Base-by-base conservation (phyloP, 2,888 invertebrate genomes). In the Cheilosia vulpina region DNA sequence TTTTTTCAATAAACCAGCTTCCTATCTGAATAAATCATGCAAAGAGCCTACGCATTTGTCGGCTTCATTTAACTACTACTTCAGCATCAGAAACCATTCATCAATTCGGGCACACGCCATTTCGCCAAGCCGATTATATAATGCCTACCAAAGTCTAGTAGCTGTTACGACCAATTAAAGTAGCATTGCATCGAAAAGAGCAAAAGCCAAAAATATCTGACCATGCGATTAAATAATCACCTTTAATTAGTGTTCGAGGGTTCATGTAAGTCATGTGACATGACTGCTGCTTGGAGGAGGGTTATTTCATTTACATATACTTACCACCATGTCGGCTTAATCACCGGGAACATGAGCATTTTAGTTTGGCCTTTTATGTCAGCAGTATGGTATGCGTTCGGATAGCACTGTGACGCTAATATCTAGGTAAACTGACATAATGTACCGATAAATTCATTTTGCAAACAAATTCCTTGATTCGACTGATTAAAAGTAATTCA, bases 151-250 rank as follows among this genome's bases (percentile, higher is more conserved):
- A 63, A 34, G 47, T 63, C 63, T 31, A 45, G 31, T 21, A 38
- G 24, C 69, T 68, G 34, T 50, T 34, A 65, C 21, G 43, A 41
- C 62, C 60, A 50, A 47, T 68, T 24, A 55, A 38, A 24, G 6
- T 50, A 11, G 19, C 9, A n/a, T 15, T 13, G 52, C 21, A 21
- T 21, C 11, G 13, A 50, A 50, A 21, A 52, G 15, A 52, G 24
- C 21, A 24, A 24, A 52, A 13, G 52, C 52, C 65, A 66, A 60
- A 66, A 60, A 65, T 55, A 58, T 55, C 71, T 82, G 81, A 63
- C 43, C 81, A 82, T 52, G 81, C 76, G 69, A 71, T 52, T 76
- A 65, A 63, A 45, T 75, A 79, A 75, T 84, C 79, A 75, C 79
- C 75, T 80, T 31, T 71, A 84, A 84, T 84, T 76, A 84, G 69